Conservation (phyloP, 30 jellyfish, hydroid and myxozoan species). For the Chrysaora quinquecirrha region DNA sequence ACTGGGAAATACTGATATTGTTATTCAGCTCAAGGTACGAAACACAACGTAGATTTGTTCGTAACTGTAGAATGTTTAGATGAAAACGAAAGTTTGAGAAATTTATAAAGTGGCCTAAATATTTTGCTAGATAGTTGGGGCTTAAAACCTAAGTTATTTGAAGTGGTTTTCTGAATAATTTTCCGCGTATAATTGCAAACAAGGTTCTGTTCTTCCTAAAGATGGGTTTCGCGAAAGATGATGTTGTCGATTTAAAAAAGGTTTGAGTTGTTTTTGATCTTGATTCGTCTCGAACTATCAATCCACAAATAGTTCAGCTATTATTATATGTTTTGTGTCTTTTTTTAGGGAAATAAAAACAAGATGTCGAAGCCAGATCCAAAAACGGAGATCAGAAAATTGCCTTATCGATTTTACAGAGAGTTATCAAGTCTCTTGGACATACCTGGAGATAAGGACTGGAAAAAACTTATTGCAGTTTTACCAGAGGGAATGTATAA, state of each 20-base stretch:
- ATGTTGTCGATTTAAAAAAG: not conserved
- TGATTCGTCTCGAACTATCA: too few relatives aligned
- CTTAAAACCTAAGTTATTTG: too few relatives aligned
- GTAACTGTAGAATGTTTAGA: too few relatives aligned
- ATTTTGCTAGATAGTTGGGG: too few relatives aligned
- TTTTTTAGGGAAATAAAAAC: not conserved
- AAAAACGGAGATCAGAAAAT: conserved; percentile 65
- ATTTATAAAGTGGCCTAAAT: too few relatives aligned
- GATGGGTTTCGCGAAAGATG: not conserved
- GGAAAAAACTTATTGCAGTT: conserved; percentile 73
- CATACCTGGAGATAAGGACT: conserved; percentile 79
- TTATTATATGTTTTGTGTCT: not conserved
- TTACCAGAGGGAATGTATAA: conserved; percentile 79
- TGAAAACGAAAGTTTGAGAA: too few relatives aligned
- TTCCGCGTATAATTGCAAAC: too few relatives aligned
- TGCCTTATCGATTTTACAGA: conserved; percentile 68
- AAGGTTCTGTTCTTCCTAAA: not conserved
- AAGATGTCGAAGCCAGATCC: conserved; percentile 55
- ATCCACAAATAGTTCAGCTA: too few relatives aligned
- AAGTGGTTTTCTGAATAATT: too few relatives aligned
- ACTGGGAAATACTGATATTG: not conserved
- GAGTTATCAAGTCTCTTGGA: conserved; percentile 74
- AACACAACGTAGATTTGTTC: too few relatives aligned
- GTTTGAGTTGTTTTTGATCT: too few relatives aligned
- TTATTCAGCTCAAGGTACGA: not conserved